Base-by-base conservation (phyloP, 1,140 invertebrate genomes). In the Cepaea nemoralis region DNA sequence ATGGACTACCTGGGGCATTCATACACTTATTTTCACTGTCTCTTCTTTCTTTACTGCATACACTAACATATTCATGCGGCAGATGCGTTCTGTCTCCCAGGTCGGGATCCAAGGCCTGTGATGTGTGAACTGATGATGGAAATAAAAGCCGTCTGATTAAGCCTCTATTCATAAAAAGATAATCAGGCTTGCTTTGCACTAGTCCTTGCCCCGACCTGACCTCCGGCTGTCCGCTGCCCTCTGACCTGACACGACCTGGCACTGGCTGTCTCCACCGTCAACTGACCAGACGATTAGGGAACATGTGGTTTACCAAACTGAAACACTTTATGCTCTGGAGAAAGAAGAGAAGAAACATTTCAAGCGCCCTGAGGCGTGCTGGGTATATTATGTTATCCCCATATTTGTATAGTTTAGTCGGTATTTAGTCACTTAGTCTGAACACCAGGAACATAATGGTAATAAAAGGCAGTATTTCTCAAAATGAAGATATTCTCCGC, bases 121-220 rank as follows among this genome's bases (percentile, higher is more conserved):
- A 83, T 67, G 48, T 70, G 66, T 39, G 40, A 31, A 27, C n/a
- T 37, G 74, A 83, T 83, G 71, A 83, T 75, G 70, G 82, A 59
- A 66, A 83, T 67, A 71, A 83, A 83, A 83, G 78, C 19, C 39
- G 0, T 12, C 19, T 40, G 67, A 83, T 78, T 80, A 80, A 40
- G 73, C 78, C 48, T n/a, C 74, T 31, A 83, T 83, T 83, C 82
- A 83, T 81, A 77, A 81, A 81, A 83, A 83, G 70, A 83, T 83
- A 83, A 83, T 83, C 78, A 80, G 74, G 31, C 48, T 69, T 63
- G 71, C 40, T 39, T 70, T 33, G 39, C 42, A 69, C 12, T 74
- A 77, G 75, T 71, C 82, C 50, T 22, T 45, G 71, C 63, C 55
- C 63, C 66, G 78, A 77, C 82, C 78, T 77, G 63, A 83, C 69